Conservation (phyloP, 2,797 vertebrate species). For the Trichosurus vulpecula region DNA sequence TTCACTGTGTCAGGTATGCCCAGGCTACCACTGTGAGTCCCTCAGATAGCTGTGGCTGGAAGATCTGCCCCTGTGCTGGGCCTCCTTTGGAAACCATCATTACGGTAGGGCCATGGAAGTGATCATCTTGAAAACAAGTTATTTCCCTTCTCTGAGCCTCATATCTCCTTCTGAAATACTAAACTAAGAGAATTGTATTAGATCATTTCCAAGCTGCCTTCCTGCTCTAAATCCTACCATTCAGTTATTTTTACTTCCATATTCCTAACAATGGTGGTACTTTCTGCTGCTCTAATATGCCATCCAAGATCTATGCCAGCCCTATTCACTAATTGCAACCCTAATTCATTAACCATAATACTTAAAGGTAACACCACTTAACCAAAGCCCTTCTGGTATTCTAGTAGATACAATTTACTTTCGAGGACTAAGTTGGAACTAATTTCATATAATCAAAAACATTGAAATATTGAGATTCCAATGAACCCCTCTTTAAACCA, state of each 20-base stretch:
- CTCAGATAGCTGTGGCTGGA: background rate
- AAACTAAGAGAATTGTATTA: background rate
- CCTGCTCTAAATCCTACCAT: background rate
- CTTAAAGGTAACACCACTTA: background rate
- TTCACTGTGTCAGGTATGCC: background rate
- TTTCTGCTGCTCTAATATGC: background rate
- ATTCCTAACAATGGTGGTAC: background rate
- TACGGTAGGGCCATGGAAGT: background rate
- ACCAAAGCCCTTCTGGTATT: background rate
- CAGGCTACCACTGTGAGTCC: background rate
- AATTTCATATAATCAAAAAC: background rate
- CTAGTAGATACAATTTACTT: background rate
- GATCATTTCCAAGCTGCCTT: background rate
- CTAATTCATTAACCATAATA: background rate
- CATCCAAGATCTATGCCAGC: background rate
- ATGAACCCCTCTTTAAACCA: background rate
- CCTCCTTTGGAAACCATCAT: background rate
- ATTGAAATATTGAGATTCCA: background rate
- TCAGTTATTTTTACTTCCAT: background rate
- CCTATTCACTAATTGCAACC: background rate
- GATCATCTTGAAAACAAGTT: background rate
- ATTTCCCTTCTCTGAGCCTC: too few species aligned
- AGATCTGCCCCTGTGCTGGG: background rate
- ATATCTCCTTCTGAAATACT: background rate
- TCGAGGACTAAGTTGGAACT: background rate